A percentile compares a stretch with the other conserved stretches of the same genome.
These are phyloP conservation scores for Chaenogobius annularis DNA, from an alignment of 2,113 vertebrate species.

Conservation along the genomic window DNA sequence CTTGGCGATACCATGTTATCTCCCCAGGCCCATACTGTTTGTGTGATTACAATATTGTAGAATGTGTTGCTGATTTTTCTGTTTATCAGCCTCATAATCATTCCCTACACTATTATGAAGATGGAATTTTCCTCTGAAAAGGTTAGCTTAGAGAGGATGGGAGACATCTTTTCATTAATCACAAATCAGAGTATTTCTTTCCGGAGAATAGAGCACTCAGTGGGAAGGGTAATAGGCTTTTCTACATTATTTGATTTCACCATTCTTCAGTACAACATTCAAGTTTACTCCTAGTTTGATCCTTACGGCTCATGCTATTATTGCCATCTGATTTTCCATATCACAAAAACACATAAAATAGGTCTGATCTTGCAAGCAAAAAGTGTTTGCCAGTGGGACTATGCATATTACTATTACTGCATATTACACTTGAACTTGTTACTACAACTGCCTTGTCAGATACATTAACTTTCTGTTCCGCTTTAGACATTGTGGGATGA, in stretches of 20 bases:
- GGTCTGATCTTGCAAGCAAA: background rate
- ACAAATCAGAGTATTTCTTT: constrained; percentile 71
- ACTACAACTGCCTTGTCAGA: too few relatives aligned
- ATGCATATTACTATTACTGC: too few relatives aligned
- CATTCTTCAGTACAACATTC: background rate
- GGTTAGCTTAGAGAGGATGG: constrained; percentile 29
- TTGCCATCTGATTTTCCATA: background rate
- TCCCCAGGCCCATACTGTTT: constrained; percentile 12
- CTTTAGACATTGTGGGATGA: too few relatives aligned
- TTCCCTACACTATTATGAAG: constrained; percentile 48
- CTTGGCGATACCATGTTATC: constrained; percentile 46
- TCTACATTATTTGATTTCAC: constrained; percentile 7
- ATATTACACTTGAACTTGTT: too few relatives aligned
- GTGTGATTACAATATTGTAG: constrained; percentile 36
- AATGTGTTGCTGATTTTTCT: constrained; percentile 48
- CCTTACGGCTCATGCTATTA: background rate
- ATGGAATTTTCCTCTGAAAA: constrained; percentile 50
- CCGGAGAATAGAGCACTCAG: constrained; percentile 54
- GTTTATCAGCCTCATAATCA: constrained; percentile 55
- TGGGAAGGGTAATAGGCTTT: constrained; percentile 46
- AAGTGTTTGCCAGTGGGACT: too few relatives aligned
- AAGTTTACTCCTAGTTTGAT: background rate
- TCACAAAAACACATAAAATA: background rate
- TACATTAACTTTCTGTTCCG: too few relatives aligned
- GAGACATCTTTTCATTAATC: constrained; percentile 70